phyloP scores from a whole-genome alignment of 2,888 invertebrate genomes.

The Hypercompe scribonia region DNA sequence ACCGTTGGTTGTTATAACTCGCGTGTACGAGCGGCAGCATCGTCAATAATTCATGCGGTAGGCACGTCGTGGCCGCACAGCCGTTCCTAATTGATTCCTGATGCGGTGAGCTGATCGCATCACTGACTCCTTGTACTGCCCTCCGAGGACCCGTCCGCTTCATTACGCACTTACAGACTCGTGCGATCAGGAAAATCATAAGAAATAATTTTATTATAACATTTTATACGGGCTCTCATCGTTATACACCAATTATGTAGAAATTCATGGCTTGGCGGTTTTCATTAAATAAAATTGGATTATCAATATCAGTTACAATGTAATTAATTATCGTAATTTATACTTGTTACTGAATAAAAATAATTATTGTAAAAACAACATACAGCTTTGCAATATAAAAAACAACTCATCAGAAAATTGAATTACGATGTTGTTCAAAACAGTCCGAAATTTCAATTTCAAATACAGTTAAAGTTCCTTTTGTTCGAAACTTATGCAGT shows the following conservation, averaged over 20 bases:
- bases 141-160: slow-evolving; percentile 78
- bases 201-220: slow-evolving; percentile 58
- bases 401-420: slow-evolving; percentile 4
- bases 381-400: neutral
- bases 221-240: slow-evolving; percentile 29
- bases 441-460: slow-evolving; percentile 64
- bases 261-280: neutral
- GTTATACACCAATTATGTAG: slow-evolving; percentile 3
- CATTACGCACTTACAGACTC: slow-evolving; percentile 78
- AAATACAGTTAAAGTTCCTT: slow-evolving; percentile 65
- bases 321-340: neutral
- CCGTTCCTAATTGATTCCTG: slow-evolving; percentile 86
- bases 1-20: slow-evolving; percentile 58
- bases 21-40: slow-evolving; percentile 66
- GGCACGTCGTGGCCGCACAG: slow-evolving; percentile 80
- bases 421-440: slow-evolving; percentile 44
- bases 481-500: slow-evolving; percentile 67
- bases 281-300: neutral
- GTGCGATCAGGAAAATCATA: slow-evolving; percentile 66
- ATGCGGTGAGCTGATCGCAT: slow-evolving; percentile 83
- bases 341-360: neutral
- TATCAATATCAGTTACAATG: neutral
- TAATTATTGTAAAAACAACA: neutral
- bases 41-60: slow-evolving; percentile 85
- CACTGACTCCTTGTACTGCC: slow-evolving; percentile 82